Conservation (phyloP, 2,888 invertebrate species). For the Sarcophaga subvicina region DNA sequence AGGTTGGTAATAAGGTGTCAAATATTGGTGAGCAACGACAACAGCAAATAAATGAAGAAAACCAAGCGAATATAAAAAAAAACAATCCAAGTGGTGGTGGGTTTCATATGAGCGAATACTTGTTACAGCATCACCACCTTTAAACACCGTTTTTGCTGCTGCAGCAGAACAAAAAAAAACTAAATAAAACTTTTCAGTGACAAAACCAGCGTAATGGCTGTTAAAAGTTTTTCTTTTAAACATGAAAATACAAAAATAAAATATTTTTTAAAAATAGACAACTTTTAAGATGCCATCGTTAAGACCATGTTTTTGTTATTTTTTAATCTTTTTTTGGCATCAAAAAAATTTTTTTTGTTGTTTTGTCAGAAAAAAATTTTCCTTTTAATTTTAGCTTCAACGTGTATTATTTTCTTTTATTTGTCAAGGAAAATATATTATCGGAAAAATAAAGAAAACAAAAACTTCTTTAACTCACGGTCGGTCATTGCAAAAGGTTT, state of each 20-base stretch:
- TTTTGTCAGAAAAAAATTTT: too few species aligned
- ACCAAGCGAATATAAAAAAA: too few species aligned
- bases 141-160: conserved; percentile 4
- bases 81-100: neutral
- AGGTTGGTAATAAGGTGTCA: conserved; percentile 64
- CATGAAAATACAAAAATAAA: too few species aligned
- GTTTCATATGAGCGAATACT: conserved; percentile 22
- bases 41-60: neutral
- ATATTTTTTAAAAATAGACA: conserved; percentile 8
- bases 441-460: too few species aligned
- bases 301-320: conserved; percentile 26
- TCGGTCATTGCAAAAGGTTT: too few species aligned
- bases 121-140: conserved; percentile 54
- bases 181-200: neutral
- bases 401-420: too few species aligned
- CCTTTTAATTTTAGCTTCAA: too few species aligned
- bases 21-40: conserved; percentile 12
- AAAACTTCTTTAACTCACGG: too few species aligned
- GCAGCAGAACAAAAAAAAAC: neutral
- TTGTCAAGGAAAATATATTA: too few species aligned
- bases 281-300: conserved; percentile 23
- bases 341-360: neutral
- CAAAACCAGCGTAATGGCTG: neutral
- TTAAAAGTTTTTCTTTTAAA: conserved; percentile 2
- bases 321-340: conserved; percentile 56